A percentile compares a stretch with the other conserved stretches of the same genome.
Conservation (phyloP, 2,797 vertebrate genomes). For the Pantherophis alleghaniensis region DNA sequence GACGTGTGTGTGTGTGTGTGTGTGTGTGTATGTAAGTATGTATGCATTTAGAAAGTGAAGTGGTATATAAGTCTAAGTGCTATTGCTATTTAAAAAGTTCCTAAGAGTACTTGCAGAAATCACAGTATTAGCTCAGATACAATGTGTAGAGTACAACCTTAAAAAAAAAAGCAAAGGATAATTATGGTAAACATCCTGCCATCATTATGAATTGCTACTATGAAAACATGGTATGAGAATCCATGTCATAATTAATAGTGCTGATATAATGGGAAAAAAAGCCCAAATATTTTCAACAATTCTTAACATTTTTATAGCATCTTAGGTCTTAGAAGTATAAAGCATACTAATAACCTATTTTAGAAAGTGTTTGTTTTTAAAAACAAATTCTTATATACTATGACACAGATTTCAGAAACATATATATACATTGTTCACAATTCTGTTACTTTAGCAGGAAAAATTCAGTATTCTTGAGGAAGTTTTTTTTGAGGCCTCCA, state of each 20-base stretch:
- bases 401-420: neutral
- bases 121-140: neutral
- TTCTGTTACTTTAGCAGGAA: neutral
- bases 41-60: too few species aligned
- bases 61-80: too few species aligned
- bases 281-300: neutral
- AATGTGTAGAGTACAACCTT: neutral
- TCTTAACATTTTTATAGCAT: neutral
- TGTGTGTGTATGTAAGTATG: too few species aligned
- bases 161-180: neutral
- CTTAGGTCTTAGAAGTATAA: neutral
- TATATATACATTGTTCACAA: neutral
- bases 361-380: neutral
- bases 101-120: neutral
- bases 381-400: neutral
- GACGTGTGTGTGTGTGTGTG: too few species aligned
- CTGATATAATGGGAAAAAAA: neutral
- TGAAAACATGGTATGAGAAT: neutral
- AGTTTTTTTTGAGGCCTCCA: neutral
- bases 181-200: neutral
- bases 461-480: neutral
- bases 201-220: neutral
- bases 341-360: neutral
- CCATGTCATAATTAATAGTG: neutral
- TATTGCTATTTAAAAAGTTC: neutral